Evolutionary conservation across 2,888 invertebrate species (phyloP).

Genomic region (Andrena dorsata): DNA sequence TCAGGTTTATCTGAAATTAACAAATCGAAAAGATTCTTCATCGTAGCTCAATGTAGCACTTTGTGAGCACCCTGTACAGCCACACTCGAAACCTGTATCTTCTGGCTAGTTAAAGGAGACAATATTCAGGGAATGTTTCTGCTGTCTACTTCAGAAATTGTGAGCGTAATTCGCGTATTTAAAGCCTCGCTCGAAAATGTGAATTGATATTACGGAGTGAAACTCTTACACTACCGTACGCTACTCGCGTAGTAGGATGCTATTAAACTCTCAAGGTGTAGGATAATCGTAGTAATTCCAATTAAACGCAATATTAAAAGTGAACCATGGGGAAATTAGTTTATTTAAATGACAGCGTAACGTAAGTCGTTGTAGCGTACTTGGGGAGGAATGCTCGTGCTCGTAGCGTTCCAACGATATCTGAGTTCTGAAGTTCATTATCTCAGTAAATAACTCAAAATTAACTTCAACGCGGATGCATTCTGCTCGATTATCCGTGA

Average conservation of each 20-base stretch:
- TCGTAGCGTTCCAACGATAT: not conserved
- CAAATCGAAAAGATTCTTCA: no score
- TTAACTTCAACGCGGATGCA: no score
- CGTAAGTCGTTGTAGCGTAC: not conserved
- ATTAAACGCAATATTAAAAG: not conserved
- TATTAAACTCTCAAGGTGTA: not conserved
- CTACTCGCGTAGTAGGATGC: not conserved
- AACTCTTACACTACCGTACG: not conserved
- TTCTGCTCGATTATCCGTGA: no score
- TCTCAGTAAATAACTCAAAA: no score
- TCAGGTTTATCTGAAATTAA: no score
- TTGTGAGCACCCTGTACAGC: no score
- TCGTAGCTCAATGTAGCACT: no score
- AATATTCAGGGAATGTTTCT: not conserved
- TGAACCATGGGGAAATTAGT: not conserved
- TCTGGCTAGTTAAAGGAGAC: not conserved
- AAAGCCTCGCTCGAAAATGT: not conserved
- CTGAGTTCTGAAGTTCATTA: no score
- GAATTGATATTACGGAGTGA: not conserved
- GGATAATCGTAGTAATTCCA: not conserved
- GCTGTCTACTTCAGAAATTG: not conserved
- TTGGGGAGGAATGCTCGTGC: not conserved
- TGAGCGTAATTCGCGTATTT: not conserved
- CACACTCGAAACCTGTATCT: not conserved
- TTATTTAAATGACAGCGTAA: not conserved